These are phyloP conservation scores for Poecilobothrus nobilitatus DNA, from an alignment of 2,888 invertebrate genomes.

Conservation along the genomic window DNA sequence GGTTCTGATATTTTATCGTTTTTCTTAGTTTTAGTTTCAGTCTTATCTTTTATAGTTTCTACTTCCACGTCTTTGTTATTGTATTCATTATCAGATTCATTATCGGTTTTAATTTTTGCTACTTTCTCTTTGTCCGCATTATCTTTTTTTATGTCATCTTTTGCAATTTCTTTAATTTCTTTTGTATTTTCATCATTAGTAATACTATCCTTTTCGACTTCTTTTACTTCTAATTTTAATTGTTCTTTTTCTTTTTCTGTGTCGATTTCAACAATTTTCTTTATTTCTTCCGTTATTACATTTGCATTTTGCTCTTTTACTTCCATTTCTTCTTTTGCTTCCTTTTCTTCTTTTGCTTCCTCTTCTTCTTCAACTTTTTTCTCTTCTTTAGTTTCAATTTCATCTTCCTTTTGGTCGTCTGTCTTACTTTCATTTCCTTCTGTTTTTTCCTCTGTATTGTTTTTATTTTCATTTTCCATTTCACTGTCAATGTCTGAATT, in stretches of 20 bases:
- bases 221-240: constrained; percentile 20
- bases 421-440: constrained; percentile 28
- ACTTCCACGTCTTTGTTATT: constrained; percentile 27
- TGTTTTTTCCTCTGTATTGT: constrained; percentile 21
- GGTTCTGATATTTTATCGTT: constrained; percentile 13
- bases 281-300: constrained; percentile 22
- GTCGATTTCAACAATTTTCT: constrained; percentile 16
- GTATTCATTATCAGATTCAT: constrained; percentile 20
- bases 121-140: constrained; percentile 16
- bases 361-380: constrained; percentile 19
- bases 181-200: constrained; percentile 18
- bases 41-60: constrained; percentile 24
- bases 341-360: constrained; percentile 18
- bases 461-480: constrained; percentile 22
- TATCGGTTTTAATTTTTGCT: constrained; percentile 20
- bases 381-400: constrained; percentile 20
- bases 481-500: constrained; percentile 21
- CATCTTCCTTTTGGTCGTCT: constrained; percentile 24
- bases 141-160: constrained; percentile 7
- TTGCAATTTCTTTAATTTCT: constrained; percentile 20
- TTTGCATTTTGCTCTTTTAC: constrained; percentile 28
- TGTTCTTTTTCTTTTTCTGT: constrained; percentile 22
- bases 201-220: constrained; percentile 19
- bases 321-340: constrained; percentile 21
- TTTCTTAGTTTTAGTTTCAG: constrained; percentile 21